phyloP scores from a whole-genome alignment of 2,888 invertebrate species.

The Idaea straminata region DNA sequence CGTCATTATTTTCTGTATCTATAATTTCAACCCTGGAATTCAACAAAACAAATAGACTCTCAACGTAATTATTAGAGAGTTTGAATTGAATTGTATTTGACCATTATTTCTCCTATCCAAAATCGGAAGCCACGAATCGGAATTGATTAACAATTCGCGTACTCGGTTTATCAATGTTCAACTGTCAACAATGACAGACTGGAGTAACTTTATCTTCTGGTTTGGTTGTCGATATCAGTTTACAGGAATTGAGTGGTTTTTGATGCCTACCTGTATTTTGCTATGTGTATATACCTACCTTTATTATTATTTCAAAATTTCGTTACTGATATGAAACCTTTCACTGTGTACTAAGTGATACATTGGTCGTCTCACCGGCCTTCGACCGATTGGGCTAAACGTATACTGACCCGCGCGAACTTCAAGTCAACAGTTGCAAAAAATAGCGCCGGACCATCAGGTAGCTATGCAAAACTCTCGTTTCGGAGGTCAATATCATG shows the following conservation, averaged over 20 bases:
- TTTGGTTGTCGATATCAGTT: background rate
- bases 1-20: background rate
- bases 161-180: background rate
- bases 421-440: too few species aligned
- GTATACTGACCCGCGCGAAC: too few species aligned
- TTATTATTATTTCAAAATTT: too few species aligned
- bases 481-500: too few species aligned
- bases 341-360: too few species aligned
- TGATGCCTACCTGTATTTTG: background rate
- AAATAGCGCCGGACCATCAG: too few species aligned
- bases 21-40: background rate
- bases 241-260: background rate
- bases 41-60: background rate
- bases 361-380: too few species aligned
- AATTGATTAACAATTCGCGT: slow-evolving; percentile 1
- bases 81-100: slow-evolving; percentile 2
- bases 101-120: slow-evolving; percentile 3
- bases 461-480: too few species aligned
- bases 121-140: slow-evolving; percentile 3
- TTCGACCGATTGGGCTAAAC: too few species aligned
- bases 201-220: background rate
- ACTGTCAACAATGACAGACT: background rate
- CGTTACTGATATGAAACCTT: too few species aligned
- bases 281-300: too few species aligned
- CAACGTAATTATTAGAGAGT: slow-evolving; percentile 22